Conservation (phyloP, 2,797 vertebrate species). For the Clarias laeviceps region DNA sequence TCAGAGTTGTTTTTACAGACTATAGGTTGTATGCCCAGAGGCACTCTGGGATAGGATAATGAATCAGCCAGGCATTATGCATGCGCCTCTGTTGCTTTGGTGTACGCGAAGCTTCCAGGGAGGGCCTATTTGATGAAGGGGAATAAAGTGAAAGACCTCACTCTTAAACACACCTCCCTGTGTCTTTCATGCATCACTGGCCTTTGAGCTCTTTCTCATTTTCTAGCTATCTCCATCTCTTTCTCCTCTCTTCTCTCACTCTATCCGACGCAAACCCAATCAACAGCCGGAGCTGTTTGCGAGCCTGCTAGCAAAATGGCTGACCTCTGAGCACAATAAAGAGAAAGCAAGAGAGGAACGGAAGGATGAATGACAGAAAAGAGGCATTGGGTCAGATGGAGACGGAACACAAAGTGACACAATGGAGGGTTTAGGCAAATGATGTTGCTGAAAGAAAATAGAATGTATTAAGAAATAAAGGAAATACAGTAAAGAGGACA, state of each 20-base stretch:
- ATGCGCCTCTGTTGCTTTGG: conserved; percentile 46
- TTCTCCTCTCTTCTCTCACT: conserved; percentile 16
- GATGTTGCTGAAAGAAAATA: conserved; percentile 21
- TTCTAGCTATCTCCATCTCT: conserved; percentile 31
- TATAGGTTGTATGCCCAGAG: conserved; percentile 38
- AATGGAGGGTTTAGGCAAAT: conserved; percentile 42
- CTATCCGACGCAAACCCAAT: conserved; percentile 46
- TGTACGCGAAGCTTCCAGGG: conserved; percentile 2
- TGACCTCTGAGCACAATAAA: conserved; percentile 43
- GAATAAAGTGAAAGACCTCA: conserved; percentile 28
- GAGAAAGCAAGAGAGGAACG: conserved; percentile 30
- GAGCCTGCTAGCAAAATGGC: conserved; percentile 46
- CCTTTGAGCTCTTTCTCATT: conserved; percentile 34
- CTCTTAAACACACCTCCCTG: conserved; percentile 44
- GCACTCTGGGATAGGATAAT: conserved; percentile 41
- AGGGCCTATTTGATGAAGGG: conserved; percentile 28
- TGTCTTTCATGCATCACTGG: conserved; percentile 47
- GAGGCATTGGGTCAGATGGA: conserved; percentile 31
- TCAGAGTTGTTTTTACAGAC: conserved; percentile 19
- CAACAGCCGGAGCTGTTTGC: conserved; percentile 46
- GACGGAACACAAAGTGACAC: conserved; percentile 38
- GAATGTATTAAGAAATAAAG: not conserved
- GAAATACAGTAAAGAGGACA: not conserved
- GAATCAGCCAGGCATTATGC: conserved; percentile 49
- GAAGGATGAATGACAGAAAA: conserved; percentile 45